phyloP scores from a whole-genome alignment of 2,797 vertebrate genomes.

The Emydoidea blandingii region DNA sequence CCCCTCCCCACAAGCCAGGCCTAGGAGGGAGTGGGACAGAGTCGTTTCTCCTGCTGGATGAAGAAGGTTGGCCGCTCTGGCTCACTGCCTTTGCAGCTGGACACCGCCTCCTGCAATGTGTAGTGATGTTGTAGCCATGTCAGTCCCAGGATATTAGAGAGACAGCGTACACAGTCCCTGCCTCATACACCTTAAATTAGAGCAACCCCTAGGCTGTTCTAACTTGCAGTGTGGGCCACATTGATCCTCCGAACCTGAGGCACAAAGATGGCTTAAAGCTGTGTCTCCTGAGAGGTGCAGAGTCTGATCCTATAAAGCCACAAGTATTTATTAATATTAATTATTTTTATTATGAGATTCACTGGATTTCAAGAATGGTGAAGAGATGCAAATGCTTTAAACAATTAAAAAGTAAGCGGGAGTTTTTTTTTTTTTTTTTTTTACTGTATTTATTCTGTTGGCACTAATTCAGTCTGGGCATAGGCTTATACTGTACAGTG shows the following conservation, averaged over 20 bases:
- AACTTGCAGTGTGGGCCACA: neutral
- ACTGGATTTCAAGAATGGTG: neutral
- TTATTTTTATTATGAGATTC: neutral
- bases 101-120: too few species aligned
- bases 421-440: neutral
- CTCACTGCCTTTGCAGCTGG: too few species aligned
- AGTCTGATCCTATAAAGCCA: neutral
- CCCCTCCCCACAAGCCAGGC: too few species aligned
- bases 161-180: too few species aligned
- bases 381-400: neutral
- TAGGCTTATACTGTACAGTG: neutral
- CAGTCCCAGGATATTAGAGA: too few species aligned
- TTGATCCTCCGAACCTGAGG: neutral
- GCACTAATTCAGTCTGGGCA: neutral
- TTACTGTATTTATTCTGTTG: neutral
- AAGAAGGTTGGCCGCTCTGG: too few species aligned
- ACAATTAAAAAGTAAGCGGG: neutral
- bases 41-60: too few species aligned
- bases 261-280: neutral
- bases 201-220: neutral
- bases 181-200: neutral
- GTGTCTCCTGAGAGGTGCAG: accelerated
- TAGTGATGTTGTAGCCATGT: too few species aligned
- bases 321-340: neutral
- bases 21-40: too few species aligned